Conservation (phyloP, 2,888 invertebrate genomes). For the Cantharis flavilabris region DNA sequence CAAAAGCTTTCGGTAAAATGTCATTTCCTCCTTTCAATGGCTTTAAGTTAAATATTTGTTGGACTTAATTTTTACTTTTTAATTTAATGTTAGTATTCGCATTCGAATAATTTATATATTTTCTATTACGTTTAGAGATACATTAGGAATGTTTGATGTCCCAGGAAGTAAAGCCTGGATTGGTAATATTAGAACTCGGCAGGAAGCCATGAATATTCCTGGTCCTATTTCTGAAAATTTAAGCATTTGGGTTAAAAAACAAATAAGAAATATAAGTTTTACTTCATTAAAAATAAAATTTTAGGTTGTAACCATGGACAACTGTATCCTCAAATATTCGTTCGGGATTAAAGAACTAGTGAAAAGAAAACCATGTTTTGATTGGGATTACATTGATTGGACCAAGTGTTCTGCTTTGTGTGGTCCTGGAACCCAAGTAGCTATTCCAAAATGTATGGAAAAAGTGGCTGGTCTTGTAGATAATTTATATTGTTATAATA, state of each 20-base stretch:
- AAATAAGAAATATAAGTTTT: constrained; percentile 30
- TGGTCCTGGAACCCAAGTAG: constrained; percentile 57
- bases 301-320: constrained; percentile 34
- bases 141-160: constrained; percentile 49
- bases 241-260: constrained; percentile 55
- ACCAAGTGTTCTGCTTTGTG: constrained; percentile 60
- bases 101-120: not conserved
- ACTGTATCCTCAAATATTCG: constrained; percentile 36
- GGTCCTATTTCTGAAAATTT: constrained; percentile 58
- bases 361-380: constrained; percentile 53
- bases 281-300: constrained; percentile 35
- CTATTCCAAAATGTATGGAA: constrained; percentile 38
- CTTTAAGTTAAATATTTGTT: too few relatives aligned
- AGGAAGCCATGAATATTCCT: constrained; percentile 55
- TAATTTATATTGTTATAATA: constrained; percentile 33
- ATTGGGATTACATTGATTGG: constrained; percentile 60
- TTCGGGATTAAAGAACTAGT: constrained; percentile 28
- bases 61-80: not conserved
- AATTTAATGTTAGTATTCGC: not conserved
- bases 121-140: constrained; percentile 41
- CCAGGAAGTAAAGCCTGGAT: constrained; percentile 50
- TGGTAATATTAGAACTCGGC: constrained; percentile 49
- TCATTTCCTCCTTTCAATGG: too few relatives aligned
- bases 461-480: constrained; percentile 38
- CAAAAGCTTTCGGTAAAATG: too few relatives aligned